phyloP scores from a whole-genome alignment of 1,140 invertebrate species.

The Drosophila sproati region DNA sequence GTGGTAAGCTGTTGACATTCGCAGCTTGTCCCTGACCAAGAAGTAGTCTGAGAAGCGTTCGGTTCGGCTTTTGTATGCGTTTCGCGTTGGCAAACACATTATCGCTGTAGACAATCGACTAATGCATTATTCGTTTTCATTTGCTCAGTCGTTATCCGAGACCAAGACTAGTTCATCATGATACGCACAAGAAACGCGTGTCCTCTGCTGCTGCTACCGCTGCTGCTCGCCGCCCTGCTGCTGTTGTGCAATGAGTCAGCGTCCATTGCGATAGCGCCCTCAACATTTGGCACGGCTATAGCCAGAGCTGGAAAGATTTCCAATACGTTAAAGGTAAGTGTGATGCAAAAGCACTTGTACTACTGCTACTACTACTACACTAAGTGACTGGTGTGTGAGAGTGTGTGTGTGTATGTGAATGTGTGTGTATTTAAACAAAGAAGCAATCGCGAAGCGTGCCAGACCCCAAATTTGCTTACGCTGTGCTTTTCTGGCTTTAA shows the following conservation, averaged over 20 bases:
- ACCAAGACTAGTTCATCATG: constrained; percentile 48
- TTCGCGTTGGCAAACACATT: constrained; percentile 58
- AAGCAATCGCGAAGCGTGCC: constrained; percentile 55
- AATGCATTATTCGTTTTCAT: constrained; percentile 68
- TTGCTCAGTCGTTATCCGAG: constrained; percentile 55
- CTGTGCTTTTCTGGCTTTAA: constrained; percentile 40
- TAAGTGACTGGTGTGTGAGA: background rate
- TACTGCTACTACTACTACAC: too few relatives aligned
- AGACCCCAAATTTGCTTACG: constrained; percentile 58
- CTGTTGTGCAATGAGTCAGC: constrained; percentile 48
- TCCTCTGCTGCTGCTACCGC: constrained; percentile 40
- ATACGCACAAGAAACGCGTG: constrained; percentile 47
- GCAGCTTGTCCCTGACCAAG: constrained; percentile 77
- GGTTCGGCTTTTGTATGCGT: constrained; percentile 50
- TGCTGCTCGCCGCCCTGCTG: constrained; percentile 41
- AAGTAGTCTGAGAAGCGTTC: constrained; percentile 70
- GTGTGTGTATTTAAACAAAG: constrained; percentile 36
- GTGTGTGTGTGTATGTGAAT: background rate
- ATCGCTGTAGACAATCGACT: constrained; percentile 45
- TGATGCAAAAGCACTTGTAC: constrained; percentile 8
- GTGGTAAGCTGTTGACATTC: constrained; percentile 71
- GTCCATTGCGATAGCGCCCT: constrained; percentile 85
- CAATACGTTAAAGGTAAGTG: constrained; percentile 86
- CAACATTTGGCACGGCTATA: constrained; percentile 86
- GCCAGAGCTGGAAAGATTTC: constrained; percentile 86